Evolutionary conservation across 2,113 vertebrate genomes (phyloP), one percentile per base, ranked within the genome.

Genomic region (Theristicus caerulescens): DNA sequence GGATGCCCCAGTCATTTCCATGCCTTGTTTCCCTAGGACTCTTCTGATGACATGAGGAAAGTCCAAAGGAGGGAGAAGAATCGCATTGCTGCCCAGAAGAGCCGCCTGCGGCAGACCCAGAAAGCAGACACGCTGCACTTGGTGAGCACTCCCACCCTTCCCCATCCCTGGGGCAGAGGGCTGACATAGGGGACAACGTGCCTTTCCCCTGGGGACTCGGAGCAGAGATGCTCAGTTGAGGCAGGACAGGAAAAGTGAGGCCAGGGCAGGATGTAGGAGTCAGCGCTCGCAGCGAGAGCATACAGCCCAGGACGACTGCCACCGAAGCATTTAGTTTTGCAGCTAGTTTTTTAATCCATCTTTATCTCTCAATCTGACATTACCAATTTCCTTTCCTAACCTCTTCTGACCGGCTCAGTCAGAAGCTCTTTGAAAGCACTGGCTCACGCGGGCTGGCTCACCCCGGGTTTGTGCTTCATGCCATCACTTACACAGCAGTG

Each of bases 51-150:
- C 49, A 96, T 98, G 81, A 99, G 99, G 94, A 99, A 99, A 96
- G 99, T 99, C 88, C 99, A 99, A 96, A 98, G 99, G 96, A 97
- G 99, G 64, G 99, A 99, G 96, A 99, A 99, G 98, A 99, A 99
- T 86, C 99, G 99, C 12, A 99, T 99, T 0, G 99, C 99, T 31
- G 99, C 99, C 40, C 99, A 99, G 98, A 99, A 99, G 97, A 99
- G 99, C 98, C 98, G 99, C 72, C 98, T 99, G 98, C 98, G 99
- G 88, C 99, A 99, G 97, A 99, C 99, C 3, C 99, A 99, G 97
- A 99, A 99, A 96, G 99, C 99, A 7, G 99, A 99, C 98, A 99
- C 98, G 4, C 97, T 99, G 92, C 99, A 99, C 96, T 97, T 99
- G 99, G 99, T 99, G 96, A 99, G 99, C 93, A 51, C 31, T 65